Percentiles rank a stretch among this genome's conserved stretches.
These are phyloP conservation scores for Callithrix jacchus DNA, from an alignment of 2,113 vertebrate genomes.

Conservation along the genomic window DNA sequence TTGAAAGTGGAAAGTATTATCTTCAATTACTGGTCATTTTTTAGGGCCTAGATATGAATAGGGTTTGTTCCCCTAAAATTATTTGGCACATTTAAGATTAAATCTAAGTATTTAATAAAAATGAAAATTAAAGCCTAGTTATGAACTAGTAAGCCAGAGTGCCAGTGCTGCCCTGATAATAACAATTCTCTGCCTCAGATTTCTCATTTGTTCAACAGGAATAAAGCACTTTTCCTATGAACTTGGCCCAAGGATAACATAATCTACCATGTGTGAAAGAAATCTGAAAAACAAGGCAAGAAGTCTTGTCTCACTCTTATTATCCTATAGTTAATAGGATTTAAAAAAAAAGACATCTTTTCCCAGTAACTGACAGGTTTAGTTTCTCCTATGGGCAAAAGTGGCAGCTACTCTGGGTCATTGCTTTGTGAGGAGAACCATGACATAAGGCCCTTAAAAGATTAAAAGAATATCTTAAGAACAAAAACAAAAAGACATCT, in stretches of 20 bases:
- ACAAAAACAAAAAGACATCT: neutral
- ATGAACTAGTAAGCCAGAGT: neutral
- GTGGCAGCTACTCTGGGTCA: neutral
- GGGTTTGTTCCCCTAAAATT: neutral
- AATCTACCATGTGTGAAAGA: neutral
- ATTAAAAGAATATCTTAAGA: neutral
- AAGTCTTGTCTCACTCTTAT: neutral
- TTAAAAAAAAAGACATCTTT: neutral
- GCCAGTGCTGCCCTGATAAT: neutral
- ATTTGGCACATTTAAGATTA: neutral
- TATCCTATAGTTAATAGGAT: neutral
- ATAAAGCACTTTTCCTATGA: neutral
- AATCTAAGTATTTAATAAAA: neutral
- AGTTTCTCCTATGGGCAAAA: neutral
- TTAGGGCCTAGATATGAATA: neutral
- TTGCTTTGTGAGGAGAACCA: neutral
- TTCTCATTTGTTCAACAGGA: neutral
- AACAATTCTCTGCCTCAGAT: neutral
- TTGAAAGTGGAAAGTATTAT: neutral
- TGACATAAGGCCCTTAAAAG: neutral
- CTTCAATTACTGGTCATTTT: neutral
- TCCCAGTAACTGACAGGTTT: neutral
- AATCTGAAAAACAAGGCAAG: conserved; percentile 7
- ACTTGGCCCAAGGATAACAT: neutral
- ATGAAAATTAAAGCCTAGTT: neutral